phyloP scores from a whole-genome alignment of 2,797 vertebrate species.

The Gymnopithys bicolor region DNA sequence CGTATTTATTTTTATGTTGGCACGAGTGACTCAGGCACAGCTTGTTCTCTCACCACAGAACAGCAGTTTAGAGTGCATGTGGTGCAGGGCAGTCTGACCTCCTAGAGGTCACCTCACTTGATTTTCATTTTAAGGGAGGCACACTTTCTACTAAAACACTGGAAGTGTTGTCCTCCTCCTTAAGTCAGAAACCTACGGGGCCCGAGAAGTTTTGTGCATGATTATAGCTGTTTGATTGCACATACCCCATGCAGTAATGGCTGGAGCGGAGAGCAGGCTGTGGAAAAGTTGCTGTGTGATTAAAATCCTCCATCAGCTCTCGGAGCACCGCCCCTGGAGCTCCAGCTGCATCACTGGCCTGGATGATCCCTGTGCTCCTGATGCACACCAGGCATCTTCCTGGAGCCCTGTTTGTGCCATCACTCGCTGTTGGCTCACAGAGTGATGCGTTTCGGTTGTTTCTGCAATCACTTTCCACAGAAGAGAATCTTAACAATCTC shows the following conservation, averaged over 20 bases:
- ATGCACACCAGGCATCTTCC: background rate
- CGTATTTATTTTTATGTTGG: constrained; percentile 31
- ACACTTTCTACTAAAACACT: background rate
- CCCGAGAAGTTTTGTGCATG: background rate
- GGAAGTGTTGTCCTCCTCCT: background rate
- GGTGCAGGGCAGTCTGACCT: background rate
- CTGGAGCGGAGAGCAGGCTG: background rate
- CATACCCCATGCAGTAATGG: background rate
- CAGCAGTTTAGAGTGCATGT: background rate
- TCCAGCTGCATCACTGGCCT: background rate
- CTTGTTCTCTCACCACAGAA: background rate
- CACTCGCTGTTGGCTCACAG: background rate
- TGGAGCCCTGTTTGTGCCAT: background rate
- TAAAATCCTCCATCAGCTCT: background rate
- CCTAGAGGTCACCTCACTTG: background rate
- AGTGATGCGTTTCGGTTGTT: background rate
- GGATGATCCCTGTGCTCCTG: background rate
- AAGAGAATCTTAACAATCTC: background rate
- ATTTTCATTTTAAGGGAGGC: background rate
- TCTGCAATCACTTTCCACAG: background rate
- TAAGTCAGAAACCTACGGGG: background rate
- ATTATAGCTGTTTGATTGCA: background rate
- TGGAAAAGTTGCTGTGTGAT: background rate
- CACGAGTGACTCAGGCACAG: constrained; percentile 8
- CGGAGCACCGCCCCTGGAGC: background rate